Base-by-base conservation (phyloP, 2,888 invertebrate genomes). In the Oxytorus armatus region DNA sequence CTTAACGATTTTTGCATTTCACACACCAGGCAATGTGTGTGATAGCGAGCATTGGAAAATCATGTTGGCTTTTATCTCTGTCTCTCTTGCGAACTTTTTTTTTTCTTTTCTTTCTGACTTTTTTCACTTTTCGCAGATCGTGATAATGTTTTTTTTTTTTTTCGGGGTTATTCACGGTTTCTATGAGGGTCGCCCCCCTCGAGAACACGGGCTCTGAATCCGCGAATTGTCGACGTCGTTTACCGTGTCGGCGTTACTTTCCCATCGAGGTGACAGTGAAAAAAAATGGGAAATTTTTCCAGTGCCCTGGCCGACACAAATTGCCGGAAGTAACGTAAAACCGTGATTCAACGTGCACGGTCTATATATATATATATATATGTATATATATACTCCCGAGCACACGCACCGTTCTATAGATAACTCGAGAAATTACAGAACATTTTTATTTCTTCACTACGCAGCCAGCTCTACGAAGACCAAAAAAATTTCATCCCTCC, bases 11-110 rank as follows among this genome's bases (percentile, higher is more conserved):
- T 92, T 92, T 69, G 55, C 29, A 18, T 29, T 29, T 16, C 16
- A 3, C 57, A 93, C 93, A 94, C 93, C 61, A 55, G 68, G 78
- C 82, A 82, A 82, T 82, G 84, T 79, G 83, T 82, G 77, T 68
- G 51, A 69, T 11, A 33, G 47, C 36, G 63, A 93, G 93, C 93
- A 94, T 93, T 93, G 11, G 93, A 94, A 76, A 93, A 88, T 88
- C 85, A 84, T 86, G 83, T 82, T 88, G 85, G 85, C 85, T 86
- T 87, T 86, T 86, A 75, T 25, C 16, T 25, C 51, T 51, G 42
- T 65, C 61, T 65, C 66, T 39, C 44, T 59, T n/a, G n/a, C 29
- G 69, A 55, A 74, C 68, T 75, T 61, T 76, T 77, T 83, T 85
- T 83, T 66, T 18, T 39, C 36, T 81, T 23, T 23, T 11, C 25